phyloP scores from a whole-genome alignment of 2,888 invertebrate genomes.

The Eucera pruinosa region DNA sequence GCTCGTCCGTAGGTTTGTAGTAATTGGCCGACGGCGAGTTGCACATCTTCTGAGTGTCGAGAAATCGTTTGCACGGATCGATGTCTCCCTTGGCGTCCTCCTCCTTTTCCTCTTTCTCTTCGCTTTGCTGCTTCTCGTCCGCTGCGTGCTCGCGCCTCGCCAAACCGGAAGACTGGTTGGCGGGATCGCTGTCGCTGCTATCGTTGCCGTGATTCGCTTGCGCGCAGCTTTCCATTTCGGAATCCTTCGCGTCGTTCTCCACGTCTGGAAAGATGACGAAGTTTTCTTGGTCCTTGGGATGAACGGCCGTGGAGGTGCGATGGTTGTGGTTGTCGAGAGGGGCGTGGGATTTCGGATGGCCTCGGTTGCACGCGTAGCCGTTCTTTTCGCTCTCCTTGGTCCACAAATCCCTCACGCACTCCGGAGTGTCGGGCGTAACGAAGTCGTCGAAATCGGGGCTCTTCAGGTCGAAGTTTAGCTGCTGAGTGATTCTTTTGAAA shows the following conservation, averaged over 20 bases:
- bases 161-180: too few relatives aligned
- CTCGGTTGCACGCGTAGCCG: constrained; percentile 67
- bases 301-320: too few relatives aligned
- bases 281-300: constrained; percentile 84
- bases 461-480: constrained; percentile 89
- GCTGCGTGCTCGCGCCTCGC: too few relatives aligned
- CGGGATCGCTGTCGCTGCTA: background rate
- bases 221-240: constrained; percentile 7
- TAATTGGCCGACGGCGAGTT: constrained; percentile 91
- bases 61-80: constrained; percentile 83
- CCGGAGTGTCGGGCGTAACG: constrained; percentile 88
- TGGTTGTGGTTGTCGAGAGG: too few relatives aligned
- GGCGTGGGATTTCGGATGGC: background rate
- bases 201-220: background rate
- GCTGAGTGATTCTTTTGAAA: constrained; percentile 91
- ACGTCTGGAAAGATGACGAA: constrained; percentile 87
- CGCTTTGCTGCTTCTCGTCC: too few relatives aligned
- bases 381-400: constrained; percentile 85
- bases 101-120: constrained; percentile 63
- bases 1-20: constrained; percentile 92
- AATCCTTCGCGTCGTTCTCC: constrained; percentile 82
- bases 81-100: constrained; percentile 80
- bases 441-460: constrained; percentile 91
- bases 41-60: constrained; percentile 86
- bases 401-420: constrained; percentile 88